Percentiles rank a stretch among this genome's conserved stretches.
Conservation (phyloP, 2,113 vertebrate genomes). For the Dicaeum eximium region DNA sequence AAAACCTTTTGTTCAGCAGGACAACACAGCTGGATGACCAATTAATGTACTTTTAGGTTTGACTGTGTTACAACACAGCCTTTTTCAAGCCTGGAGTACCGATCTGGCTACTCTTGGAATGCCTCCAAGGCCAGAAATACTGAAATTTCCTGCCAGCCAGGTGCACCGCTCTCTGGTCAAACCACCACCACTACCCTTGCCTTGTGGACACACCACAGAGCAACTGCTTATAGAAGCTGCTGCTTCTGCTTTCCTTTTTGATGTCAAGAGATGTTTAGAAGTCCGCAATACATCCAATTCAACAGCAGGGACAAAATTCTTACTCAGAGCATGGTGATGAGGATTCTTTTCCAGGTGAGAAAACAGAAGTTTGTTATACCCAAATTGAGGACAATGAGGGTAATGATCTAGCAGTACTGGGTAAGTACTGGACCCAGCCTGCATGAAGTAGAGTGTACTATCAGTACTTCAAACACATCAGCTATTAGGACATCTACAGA, state of each 20-base stretch:
- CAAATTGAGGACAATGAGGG: rapidly evolving
- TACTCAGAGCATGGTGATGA: rapidly evolving
- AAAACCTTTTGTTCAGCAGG: background rate
- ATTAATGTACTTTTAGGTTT: background rate
- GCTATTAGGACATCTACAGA: background rate
- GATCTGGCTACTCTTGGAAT: background rate
- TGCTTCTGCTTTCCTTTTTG: background rate
- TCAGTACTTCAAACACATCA: background rate
- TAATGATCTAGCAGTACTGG: background rate
- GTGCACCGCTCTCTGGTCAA: background rate
- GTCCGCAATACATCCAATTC: background rate
- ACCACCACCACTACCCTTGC: background rate
- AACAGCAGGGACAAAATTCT: background rate
- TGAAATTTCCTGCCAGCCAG: background rate
- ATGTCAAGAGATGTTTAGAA: background rate
- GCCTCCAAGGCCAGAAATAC: background rate
- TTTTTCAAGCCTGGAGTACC: background rate
- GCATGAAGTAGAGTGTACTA: background rate
- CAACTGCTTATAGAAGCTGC: background rate
- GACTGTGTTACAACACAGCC: background rate
- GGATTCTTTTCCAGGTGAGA: background rate
- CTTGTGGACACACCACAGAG: background rate
- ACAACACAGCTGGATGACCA: background rate
- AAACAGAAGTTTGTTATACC: background rate
- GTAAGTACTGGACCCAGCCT: background rate